These are phyloP conservation scores for Paraescarpia echinospica DNA, from an alignment of 1,140 invertebrate genomes.

Conservation along the genomic window DNA sequence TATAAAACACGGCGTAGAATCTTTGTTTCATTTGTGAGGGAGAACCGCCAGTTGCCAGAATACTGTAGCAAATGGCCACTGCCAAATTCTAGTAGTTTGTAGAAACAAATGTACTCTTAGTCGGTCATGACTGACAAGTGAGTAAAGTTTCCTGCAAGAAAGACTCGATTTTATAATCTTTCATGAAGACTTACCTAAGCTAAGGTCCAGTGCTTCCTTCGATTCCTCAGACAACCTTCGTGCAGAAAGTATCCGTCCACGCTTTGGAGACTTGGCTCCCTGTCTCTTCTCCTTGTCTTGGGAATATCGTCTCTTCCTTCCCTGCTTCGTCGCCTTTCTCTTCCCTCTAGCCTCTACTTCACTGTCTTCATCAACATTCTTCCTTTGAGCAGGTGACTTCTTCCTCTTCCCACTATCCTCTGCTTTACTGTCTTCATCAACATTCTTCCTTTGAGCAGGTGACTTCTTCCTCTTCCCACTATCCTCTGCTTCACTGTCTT, in stretches of 20 bases:
- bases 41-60: no score
- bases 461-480: no score
- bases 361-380: no score
- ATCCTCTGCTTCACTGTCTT: no score
- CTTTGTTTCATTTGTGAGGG: no score
- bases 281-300: not conserved
- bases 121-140: not conserved
- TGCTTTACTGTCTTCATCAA: no score
- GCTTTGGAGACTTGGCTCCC: not conserved
- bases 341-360: no score
- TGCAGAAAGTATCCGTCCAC: not conserved
- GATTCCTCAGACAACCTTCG: not conserved
- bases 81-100: not conserved
- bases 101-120: not conserved
- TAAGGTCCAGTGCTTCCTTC: not conserved
- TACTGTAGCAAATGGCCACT: no score
- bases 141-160: not conserved
- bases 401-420: no score
- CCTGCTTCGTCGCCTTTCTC: not conserved
- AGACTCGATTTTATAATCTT: not conserved
- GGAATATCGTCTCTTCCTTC: not conserved
- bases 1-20: no score
- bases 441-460: no score
- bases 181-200: not conserved
- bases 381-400: no score